Evolutionary conservation across 2,888 invertebrate genomes (phyloP).

Genomic region (Acheta domesticus): DNA sequence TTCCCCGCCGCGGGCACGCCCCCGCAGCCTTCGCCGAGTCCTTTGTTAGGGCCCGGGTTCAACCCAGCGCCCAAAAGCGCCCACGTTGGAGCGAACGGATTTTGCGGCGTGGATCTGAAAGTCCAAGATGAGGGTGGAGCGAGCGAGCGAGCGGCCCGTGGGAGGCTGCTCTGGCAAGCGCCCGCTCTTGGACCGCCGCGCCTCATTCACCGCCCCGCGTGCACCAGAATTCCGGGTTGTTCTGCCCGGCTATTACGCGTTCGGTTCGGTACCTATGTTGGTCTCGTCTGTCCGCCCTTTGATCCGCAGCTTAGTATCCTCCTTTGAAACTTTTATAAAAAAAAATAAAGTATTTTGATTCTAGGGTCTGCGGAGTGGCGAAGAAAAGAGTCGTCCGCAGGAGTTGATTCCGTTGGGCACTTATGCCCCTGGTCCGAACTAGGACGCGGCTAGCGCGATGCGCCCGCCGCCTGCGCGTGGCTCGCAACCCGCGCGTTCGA

Average conservation of each 20-base stretch:
- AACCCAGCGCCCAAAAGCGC: too few relatives aligned
- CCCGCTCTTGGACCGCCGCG: too few relatives aligned
- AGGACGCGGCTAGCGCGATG: not conserved
- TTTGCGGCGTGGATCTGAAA: not conserved
- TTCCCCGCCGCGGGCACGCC: not conserved
- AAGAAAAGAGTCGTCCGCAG: not conserved
- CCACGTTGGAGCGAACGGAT: not conserved
- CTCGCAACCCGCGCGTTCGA: too few relatives aligned
- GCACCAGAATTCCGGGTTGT: too few relatives aligned
- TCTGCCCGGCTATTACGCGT: too few relatives aligned
- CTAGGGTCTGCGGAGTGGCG: not conserved
- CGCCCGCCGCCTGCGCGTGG: not conserved
- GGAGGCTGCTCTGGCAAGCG: too few relatives aligned
- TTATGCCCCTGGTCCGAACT: not conserved
- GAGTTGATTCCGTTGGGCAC: not conserved
- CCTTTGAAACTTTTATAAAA: not conserved
- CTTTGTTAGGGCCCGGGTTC: too few relatives aligned
- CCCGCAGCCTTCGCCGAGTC: too few relatives aligned
- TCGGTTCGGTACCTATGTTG: too few relatives aligned
- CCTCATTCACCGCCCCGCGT: too few relatives aligned
- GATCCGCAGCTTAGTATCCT: not conserved
- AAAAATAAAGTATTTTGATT: not conserved
- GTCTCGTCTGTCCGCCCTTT: not conserved
- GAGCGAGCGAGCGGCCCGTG: too few relatives aligned
- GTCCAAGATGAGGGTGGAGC: not conserved